phyloP scores from a whole-genome alignment of 2,797 vertebrate species.

The Clamator glandarius region DNA sequence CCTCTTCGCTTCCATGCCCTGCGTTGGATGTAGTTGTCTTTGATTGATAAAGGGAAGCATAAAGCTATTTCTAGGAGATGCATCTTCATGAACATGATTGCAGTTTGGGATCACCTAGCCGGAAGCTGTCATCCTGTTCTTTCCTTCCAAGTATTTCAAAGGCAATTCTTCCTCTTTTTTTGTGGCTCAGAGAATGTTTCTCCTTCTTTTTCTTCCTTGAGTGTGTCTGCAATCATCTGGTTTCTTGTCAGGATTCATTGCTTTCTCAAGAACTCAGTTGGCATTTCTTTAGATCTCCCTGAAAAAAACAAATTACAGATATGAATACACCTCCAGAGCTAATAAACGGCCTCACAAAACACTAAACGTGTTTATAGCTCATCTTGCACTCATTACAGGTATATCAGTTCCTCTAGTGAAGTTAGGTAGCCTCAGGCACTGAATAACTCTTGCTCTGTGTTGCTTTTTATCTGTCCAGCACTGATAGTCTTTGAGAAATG shows the following conservation, averaged over 20 bases:
- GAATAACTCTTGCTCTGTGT: background rate
- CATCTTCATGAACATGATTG: accelerated
- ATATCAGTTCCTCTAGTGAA: background rate
- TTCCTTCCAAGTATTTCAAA: background rate
- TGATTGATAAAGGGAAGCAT: accelerated
- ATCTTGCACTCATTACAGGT: accelerated
- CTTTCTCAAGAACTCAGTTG: background rate
- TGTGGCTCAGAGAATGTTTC: background rate
- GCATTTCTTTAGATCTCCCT: background rate
- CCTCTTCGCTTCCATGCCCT: background rate
- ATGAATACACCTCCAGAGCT: background rate
- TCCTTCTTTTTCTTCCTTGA: background rate
- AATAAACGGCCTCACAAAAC: background rate
- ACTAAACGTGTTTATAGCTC: background rate
- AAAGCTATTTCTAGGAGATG: background rate
- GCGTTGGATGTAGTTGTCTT: background rate
- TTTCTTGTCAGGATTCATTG: background rate
- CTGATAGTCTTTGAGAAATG: background rate
- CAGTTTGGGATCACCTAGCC: background rate
- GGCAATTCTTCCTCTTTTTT: background rate
- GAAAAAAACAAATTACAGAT: accelerated
- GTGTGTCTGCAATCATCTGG: background rate
- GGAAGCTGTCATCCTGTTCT: background rate
- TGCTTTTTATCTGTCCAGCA: background rate
- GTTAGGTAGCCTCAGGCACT: background rate